phyloP scores from a whole-genome alignment of 2,113 vertebrate genomes.

The Aldabrachelys gigantea region DNA sequence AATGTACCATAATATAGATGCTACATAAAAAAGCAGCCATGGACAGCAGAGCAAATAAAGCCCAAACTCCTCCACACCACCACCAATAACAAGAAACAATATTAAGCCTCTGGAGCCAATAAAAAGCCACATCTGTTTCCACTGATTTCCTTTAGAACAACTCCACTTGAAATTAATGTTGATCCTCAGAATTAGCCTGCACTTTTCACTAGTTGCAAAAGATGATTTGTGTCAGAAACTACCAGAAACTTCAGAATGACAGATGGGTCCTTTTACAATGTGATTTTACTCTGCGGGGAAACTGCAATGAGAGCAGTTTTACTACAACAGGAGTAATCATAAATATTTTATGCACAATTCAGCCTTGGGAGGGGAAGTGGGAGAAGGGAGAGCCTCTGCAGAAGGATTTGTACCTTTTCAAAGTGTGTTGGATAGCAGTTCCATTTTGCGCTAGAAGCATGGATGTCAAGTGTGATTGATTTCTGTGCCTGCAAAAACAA shows the following conservation, averaged over 20 bases:
- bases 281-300: neutral
- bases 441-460: neutral
- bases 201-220: slow-evolving; percentile 34
- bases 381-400: neutral
- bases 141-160: slow-evolving; percentile 1
- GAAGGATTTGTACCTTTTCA: slow-evolving; percentile 12
- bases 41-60: neutral
- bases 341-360: slow-evolving; percentile 54
- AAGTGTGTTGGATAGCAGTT: neutral
- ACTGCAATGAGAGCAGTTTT: slow-evolving; percentile 36
- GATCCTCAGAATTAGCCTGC: neutral
- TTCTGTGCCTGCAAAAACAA: neutral
- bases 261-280: neutral
- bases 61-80: neutral
- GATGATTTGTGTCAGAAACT: slow-evolving; percentile 57
- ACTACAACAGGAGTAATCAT: slow-evolving; percentile 33
- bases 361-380: neutral
- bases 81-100: neutral
- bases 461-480: neutral
- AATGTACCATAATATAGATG: neutral
- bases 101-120: neutral
- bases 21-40: neutral
- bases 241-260: neutral
- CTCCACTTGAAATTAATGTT: neutral
- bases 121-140: neutral